A percentile compares a stretch with the other conserved stretches of the same genome.
Conservation (phyloP, 2,797 vertebrate genomes). For the Bradypodion ventrale region DNA sequence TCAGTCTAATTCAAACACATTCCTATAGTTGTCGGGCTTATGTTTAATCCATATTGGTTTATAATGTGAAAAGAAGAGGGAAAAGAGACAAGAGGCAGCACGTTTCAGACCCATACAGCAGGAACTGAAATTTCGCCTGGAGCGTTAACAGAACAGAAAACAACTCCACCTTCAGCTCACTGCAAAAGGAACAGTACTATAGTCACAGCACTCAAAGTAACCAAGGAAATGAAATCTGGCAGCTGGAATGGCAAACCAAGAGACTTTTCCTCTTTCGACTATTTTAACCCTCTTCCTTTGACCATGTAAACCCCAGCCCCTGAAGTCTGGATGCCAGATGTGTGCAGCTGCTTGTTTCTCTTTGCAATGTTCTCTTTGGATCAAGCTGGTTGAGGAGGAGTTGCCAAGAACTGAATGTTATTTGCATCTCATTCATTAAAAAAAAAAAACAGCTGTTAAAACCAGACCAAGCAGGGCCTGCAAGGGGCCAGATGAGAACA, state of each 20-base stretch:
- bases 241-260: neutral
- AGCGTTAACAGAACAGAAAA: neutral
- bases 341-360: conserved; percentile 27
- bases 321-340: conserved; percentile 35
- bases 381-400: neutral
- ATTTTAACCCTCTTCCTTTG: neutral
- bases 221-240: neutral
- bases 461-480: conserved; percentile 7
- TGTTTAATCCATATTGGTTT: neutral
- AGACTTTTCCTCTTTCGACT: neutral
- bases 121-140: neutral
- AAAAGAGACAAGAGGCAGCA: neutral
- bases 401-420: conserved; percentile 33
- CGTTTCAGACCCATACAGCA: neutral
- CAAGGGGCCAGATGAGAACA: neutral
- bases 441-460: conserved; percentile 42
- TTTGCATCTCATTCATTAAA: conserved; percentile 28
- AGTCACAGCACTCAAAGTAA: neutral
- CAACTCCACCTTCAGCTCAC: neutral
- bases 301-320: neutral
- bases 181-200: neutral
- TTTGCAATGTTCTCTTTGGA: conserved; percentile 18
- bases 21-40: too few relatives aligned
- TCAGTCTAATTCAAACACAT: neutral
- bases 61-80: neutral